phyloP scores from a whole-genome alignment of 1,140 invertebrate species.

The Phocides pigmalion region DNA sequence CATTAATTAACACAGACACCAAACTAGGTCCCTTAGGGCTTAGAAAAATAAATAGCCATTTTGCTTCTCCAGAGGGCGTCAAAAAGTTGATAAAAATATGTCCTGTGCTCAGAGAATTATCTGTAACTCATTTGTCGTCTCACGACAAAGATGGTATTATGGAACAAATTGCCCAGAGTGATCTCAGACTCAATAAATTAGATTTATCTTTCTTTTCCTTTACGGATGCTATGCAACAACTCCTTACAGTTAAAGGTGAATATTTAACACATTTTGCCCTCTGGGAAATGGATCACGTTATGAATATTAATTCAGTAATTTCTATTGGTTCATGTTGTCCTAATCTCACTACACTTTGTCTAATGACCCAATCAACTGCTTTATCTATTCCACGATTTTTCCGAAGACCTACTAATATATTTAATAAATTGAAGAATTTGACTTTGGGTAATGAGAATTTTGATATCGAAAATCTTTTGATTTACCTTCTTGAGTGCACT shows the following conservation, averaged over 20 bases:
- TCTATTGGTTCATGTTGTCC: conserved; percentile 70
- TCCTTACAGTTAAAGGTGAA: conserved; percentile 66
- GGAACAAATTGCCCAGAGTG: conserved; percentile 66
- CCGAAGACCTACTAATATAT: conserved; percentile 60
- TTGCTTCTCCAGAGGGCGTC: conserved; percentile 73
- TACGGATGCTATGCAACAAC: conserved; percentile 61
- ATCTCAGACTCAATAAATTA: conserved; percentile 65
- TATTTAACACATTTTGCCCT: conserved; percentile 78
- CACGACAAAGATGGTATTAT: conserved; percentile 75
- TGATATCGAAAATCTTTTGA: conserved; percentile 64
- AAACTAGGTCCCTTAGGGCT: conserved; percentile 71
- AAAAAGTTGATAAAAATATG: conserved; percentile 75
- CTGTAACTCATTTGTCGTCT: conserved; percentile 71
- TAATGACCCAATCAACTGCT: conserved; percentile 73
- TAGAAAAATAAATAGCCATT: conserved; percentile 76
- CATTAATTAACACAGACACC: conserved; percentile 62
- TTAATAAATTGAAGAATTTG: conserved; percentile 62
- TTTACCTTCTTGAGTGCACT: conserved; percentile 71
- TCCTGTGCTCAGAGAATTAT: conserved; percentile 71
- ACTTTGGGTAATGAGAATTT: conserved; percentile 76
- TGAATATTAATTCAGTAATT: conserved; percentile 69
- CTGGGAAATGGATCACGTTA: conserved; percentile 73
- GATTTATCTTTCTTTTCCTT: conserved; percentile 78
- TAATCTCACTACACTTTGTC: conserved; percentile 61
- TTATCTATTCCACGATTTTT: conserved; percentile 68